These are phyloP conservation scores for Thereva unica DNA, from an alignment of 2,888 invertebrate genomes.

Conservation along the genomic window DNA sequence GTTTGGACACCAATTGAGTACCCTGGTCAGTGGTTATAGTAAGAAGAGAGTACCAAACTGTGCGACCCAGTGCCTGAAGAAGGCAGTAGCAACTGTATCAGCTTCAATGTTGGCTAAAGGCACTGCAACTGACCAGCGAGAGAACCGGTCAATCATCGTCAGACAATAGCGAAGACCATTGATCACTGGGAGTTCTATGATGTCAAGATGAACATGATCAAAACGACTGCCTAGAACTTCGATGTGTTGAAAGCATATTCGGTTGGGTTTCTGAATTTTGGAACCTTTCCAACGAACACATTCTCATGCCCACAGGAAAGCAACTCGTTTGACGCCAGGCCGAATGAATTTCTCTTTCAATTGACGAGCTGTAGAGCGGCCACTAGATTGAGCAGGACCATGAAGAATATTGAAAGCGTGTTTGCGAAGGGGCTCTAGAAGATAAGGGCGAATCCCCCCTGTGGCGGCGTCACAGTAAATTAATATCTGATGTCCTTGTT, in stretches of 20 bases:
- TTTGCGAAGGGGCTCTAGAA: not conserved
- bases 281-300: not conserved
- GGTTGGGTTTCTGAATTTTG: not conserved
- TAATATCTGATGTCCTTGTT: too few species aligned
- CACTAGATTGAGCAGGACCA: too few species aligned
- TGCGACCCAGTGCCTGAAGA: not conserved
- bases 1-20: too few species aligned
- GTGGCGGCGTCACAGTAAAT: too few species aligned
- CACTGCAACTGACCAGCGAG: not conserved
- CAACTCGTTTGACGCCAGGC: not conserved
- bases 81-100: not conserved
- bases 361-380: not conserved
- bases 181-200: not conserved
- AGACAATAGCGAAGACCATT: not conserved
- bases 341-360: not conserved
- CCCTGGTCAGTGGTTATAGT: slow-evolving; percentile 1
- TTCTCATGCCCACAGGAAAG: not conserved
- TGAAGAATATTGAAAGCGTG: not conserved
- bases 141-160: too few species aligned
- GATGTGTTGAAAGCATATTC: not conserved
- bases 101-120: not conserved
- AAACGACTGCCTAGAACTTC: not conserved
- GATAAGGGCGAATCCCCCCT: too few species aligned
- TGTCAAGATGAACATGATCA: not conserved
- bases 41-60: not conserved